Base-by-base conservation (phyloP, 2,797 vertebrate genomes). In the Ara ararauna region DNA sequence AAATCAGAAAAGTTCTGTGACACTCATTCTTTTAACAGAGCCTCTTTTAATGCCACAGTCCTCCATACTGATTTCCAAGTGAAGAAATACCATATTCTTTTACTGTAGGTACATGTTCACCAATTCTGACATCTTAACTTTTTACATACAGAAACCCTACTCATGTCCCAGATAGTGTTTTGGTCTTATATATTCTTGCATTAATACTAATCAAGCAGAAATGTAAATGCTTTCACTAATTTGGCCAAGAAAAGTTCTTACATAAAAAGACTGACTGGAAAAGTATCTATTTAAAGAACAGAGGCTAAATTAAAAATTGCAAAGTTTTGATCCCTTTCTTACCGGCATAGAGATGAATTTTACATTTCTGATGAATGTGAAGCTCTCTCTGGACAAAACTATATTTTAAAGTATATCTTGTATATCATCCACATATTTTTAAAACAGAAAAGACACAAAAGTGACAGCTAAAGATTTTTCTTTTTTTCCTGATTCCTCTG, bases 391-490 rank as follows among this genome's bases (percentile, higher is more conserved):
- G 88, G 91, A 93, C 5, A 93, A 90, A 95, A 81, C 7, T 22
- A 65, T 76, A 91, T 82, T 87, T 92, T 36, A 93, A 86, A 91
- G 16, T 17, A 64, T 40, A 58, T 30, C 23, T 26, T 66, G 8
- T 18, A 29, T 24, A 51, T 7, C 4, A 36, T 50, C 51, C 1
- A 0, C 27, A 36, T 0, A 4, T 56, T 89, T 89, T 68, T 70
- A 1, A 36, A 81, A 66, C 91, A 93, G 3, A 48, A 97, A 96
- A 93, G 78, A 66, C 92, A 92, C 76, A 81, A 77, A 97, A 96
- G 30, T 47, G 79, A 92, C 29, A 64, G 38, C 65, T 58, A 93
- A 85, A 94, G 85, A n/a, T 56, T 23, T 56, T 22, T 34, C 40
- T 40, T n/a, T 89, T 85, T 78, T 85, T 74, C 85, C 44, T 53